phyloP scores from a whole-genome alignment of 2,797 vertebrate species.

The Gorsachius magnificus region DNA sequence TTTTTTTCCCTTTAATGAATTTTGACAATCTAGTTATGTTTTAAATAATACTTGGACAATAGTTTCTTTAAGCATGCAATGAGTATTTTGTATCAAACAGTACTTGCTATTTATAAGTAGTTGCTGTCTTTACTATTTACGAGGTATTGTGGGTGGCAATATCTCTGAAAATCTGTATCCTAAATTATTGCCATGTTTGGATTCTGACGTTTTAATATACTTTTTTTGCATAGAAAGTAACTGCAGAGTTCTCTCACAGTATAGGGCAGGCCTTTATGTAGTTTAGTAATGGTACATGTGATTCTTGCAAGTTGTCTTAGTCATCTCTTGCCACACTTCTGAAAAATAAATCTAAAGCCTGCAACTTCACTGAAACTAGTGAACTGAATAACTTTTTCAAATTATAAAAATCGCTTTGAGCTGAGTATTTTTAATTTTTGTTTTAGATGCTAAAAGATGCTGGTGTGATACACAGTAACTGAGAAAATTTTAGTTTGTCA shows the following conservation, averaged over 20 bases:
- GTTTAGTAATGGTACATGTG: neutral
- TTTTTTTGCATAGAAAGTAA: neutral
- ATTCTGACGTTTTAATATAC: neutral
- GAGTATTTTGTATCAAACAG: neutral
- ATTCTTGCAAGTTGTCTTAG: constrained; percentile 27
- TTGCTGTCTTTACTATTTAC: neutral
- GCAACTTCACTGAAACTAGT: neutral
- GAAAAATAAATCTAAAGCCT: neutral
- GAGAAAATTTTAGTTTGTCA: neutral
- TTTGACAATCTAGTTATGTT: neutral
- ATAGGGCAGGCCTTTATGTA: neutral
- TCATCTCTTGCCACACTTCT: constrained; percentile 15
- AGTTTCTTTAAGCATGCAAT: neutral
- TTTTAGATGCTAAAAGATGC: neutral
- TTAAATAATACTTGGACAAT: neutral
- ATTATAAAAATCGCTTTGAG: neutral
- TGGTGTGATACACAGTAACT: neutral
- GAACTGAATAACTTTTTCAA: neutral
- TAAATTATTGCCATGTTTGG: neutral
- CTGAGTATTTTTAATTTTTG: neutral
- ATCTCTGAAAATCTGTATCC: neutral
- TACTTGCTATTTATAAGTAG: neutral
- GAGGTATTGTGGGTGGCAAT: neutral
- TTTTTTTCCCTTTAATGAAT: neutral
- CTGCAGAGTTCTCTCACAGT: neutral